These are phyloP conservation scores for Brachirus orientalis DNA, from an alignment of 2,113 vertebrate species.

Conservation along the genomic window DNA sequence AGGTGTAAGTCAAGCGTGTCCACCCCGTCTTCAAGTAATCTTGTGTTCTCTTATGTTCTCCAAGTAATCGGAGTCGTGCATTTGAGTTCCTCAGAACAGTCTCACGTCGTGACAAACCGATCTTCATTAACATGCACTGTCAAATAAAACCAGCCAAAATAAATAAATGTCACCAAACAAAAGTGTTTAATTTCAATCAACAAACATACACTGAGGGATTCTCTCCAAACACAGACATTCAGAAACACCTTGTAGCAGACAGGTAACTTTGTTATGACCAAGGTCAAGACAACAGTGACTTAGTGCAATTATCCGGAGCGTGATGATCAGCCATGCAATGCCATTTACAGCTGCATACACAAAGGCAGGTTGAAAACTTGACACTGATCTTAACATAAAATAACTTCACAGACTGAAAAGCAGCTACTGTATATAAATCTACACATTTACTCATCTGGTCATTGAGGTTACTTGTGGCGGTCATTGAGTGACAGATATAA, in stretches of 20 bases:
- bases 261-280: slow-evolving; percentile 31
- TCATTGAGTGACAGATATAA: slow-evolving; percentile 10
- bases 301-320: slow-evolving; percentile 57
- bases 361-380: slow-evolving; percentile 20
- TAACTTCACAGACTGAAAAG: slow-evolving; percentile 17
- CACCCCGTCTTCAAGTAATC: too few species aligned
- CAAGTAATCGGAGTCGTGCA: too few species aligned
- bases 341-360: slow-evolving; percentile 41
- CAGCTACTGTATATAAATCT: slow-evolving; percentile 22
- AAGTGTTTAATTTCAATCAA: slow-evolving; percentile 66
- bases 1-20: too few species aligned
- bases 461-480: slow-evolving; percentile 60
- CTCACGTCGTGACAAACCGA: not conserved
- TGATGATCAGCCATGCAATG: slow-evolving; percentile 61
- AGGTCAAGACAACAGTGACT: slow-evolving; percentile 53
- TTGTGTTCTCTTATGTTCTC: too few species aligned
- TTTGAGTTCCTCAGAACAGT: too few species aligned
- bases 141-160: not conserved
- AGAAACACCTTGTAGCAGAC: slow-evolving; percentile 40
- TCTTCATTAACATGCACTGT: too few species aligned
- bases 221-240: slow-evolving; percentile 45
- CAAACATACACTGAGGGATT: slow-evolving; percentile 49
- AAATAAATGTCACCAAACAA: slow-evolving; percentile 34
- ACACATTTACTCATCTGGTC: slow-evolving; percentile 13
- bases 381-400: slow-evolving; percentile 7